Evolutionary conservation across 2,888 invertebrate genomes (phyloP), one percentile per base, ranked within the genome.

Genomic region (Parnassius smintheus): DNA sequence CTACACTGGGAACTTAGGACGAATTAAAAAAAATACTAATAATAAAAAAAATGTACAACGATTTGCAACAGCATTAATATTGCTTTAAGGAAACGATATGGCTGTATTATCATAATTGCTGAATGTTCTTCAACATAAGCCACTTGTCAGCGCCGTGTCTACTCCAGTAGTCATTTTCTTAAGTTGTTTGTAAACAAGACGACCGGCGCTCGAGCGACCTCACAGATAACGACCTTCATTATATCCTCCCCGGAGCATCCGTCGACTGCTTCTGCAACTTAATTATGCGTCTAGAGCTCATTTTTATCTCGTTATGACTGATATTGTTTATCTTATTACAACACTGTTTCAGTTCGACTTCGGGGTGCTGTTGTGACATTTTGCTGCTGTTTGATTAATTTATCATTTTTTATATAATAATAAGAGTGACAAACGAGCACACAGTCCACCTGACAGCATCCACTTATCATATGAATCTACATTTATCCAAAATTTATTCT

Each of bases 171-270:
- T 25, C 11, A 46, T 18, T 56, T 46, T 18, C 45, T 25, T 25
- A 45, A 56, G 46, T 56, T 46, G 12, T 56, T 46, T 56, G 25
- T 56, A 56, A 41, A 56, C 45, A 55, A 10, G 45, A 11, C 54
- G n/a, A 7, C 25, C 25, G 25, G 35, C 49, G 49, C 49, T 10
- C 53, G n/a, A 54, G 53, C 53, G 41, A n/a, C 4, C 54, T 3
- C 18, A 9, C 54, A 44, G 54, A 42, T 55, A 55, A 44, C 54
- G 13, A 13, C 13, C 7, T 55, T 10, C 45, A 22, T 55, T 55
- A 44, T 55, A 44, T 44, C 44, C 44, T 55, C 45, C 44, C 44
- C 8, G 2, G 54, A 10, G 44, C 41, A 10, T 51, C 10, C 48
- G 51, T 25, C 11, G 10, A 51, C 51, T 25, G 11, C 25, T 51